phyloP scores from a whole-genome alignment of 2,888 invertebrate genomes.

The Masnerella sp. region DNA sequence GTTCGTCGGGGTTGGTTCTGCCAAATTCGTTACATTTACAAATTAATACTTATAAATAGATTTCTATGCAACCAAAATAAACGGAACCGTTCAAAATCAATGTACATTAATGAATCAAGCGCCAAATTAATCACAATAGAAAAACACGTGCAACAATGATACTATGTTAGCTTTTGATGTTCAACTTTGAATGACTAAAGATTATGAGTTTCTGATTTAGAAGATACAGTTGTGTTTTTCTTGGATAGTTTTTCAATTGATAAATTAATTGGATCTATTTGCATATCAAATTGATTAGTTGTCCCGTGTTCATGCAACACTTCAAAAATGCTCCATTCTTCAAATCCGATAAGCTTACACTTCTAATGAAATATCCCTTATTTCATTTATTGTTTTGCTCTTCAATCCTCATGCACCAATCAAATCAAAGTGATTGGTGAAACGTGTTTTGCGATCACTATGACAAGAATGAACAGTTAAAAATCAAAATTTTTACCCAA shows the following conservation, averaged over 20 bases:
- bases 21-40: slow-evolving; percentile 29
- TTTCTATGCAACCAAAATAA: slow-evolving; percentile 10
- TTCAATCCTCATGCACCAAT: slow-evolving; percentile 54
- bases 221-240: too few species aligned
- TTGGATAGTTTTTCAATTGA: too few species aligned
- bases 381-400: slow-evolving; percentile 44
- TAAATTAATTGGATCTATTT: too few species aligned
- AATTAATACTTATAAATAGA: slow-evolving; percentile 30
- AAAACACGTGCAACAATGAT: too few species aligned
- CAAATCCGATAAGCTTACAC: slow-evolving; percentile 42
- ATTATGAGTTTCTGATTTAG: too few species aligned
- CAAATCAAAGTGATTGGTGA: slow-evolving; percentile 37
- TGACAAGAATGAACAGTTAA: slow-evolving; percentile 50
- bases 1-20: slow-evolving; percentile 66
- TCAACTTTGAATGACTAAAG: too few species aligned
- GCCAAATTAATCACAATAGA: slow-evolving; percentile 28
- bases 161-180: too few species aligned
- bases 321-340: slow-evolving; percentile 4
- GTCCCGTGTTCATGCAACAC: slow-evolving; percentile 3
- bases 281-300: not conserved
- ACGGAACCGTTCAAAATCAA: slow-evolving; percentile 19
- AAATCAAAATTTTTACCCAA: too few species aligned
- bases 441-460: slow-evolving; percentile 48
- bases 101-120: slow-evolving; percentile 19
- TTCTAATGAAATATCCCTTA: slow-evolving; percentile 42